Conservation (phyloP, 2,797 vertebrate genomes). For the Garrulus glandarius region DNA sequence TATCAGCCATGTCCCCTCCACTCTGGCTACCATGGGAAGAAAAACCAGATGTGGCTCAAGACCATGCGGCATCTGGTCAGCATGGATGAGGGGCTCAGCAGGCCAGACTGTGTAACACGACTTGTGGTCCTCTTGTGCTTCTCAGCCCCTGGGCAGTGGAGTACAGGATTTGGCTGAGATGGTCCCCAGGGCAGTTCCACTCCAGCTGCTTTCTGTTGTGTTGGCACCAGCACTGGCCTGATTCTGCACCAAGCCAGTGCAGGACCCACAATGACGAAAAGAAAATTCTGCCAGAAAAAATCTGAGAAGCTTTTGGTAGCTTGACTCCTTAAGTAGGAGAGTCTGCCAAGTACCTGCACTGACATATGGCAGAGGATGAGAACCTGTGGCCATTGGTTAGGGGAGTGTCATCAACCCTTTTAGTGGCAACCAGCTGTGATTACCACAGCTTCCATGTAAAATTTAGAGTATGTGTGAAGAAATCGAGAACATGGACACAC, state of each 20-base stretch:
- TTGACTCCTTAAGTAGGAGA: not conserved
- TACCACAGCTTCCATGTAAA: not conserved
- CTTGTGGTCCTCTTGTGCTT: not conserved
- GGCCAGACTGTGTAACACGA: accelerated
- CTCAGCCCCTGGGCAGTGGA: not conserved
- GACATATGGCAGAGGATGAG: not conserved
- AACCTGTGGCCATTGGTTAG: not conserved
- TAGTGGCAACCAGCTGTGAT: not conserved
- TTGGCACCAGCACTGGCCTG: not conserved
- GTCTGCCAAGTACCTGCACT: not conserved
- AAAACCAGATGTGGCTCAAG: not conserved
- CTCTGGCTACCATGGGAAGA: not conserved
- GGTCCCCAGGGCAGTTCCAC: not conserved
- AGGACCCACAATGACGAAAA: not conserved
- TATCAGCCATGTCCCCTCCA: not conserved
- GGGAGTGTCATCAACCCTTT: not conserved
- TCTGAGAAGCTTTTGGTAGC: not conserved
- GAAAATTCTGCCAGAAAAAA: not conserved
- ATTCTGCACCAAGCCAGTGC: not conserved
- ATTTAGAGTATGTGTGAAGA: not conserved
- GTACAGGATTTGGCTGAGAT: not conserved
- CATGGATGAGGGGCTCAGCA: not conserved
- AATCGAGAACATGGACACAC: accelerated
- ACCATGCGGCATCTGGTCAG: accelerated
- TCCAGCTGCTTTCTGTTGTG: not conserved